Evolutionary conservation across 2,888 invertebrate species (phyloP), one percentile per base, ranked within the genome.

Genomic region (Strigamia maritima): DNA sequence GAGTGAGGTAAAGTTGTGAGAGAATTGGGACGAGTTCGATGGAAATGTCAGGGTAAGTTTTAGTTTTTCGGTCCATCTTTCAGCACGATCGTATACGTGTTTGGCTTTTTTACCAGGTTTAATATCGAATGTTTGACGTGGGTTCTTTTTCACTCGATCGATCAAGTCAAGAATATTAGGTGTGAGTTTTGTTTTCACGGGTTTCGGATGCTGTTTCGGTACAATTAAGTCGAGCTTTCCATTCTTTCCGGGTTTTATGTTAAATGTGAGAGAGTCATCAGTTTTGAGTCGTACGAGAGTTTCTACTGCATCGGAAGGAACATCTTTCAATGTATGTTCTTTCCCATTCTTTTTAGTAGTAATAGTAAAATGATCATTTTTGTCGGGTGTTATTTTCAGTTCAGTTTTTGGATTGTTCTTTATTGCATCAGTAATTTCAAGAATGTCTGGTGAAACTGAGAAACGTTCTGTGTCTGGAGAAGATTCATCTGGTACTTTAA

Each of bases 141-240:
- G 60, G 8, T 60, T 19, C n/a, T 60, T 16, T 10, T 24, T 60
- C 4, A 60, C 7, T 12, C n/a, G 1, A 16, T 19, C 8, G 19
- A 60, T 60, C 60, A 60, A 19, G 22, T 60, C 60, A 60, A 60
- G 19, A 6, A 60, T 60, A 2, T 60, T 19, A 16, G 60, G 60
- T 60, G 60, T 60, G 16, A 60, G 24, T 19, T 60, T 24, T 6
- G 24, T n/a, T n/a, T 60, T 60, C 16, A 60, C 60, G 12, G 60
- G 60, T 60, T 60, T 24, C n/a, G 60, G 60, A 10, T 60, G 60
- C 22, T 24, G 60, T 60, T 60, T 60, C n/a, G 60, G 60, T 60
- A 60, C 60, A 60, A 60, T 2, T 60, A 60, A 60, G 19, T 60
- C 60, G 19, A 60, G 7, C n/a, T 60, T 19, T 8, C 60, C 60